Percentiles rank a stretch among this genome's conserved stretches.
These are phyloP conservation scores for Hipposideros larvatus DNA, from an alignment of 2,797 vertebrate genomes.

Conservation along the genomic window DNA sequence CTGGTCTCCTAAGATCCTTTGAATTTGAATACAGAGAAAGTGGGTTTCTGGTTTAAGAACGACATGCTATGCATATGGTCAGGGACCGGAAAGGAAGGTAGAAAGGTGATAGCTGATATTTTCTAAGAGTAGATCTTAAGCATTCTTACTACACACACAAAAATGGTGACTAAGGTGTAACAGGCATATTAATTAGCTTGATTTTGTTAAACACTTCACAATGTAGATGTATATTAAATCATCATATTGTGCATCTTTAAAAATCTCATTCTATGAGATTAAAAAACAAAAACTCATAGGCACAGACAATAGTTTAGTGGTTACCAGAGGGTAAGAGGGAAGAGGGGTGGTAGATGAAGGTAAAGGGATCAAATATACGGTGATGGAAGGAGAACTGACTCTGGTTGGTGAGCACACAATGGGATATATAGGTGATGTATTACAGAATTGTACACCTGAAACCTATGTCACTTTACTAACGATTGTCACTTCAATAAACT, in stretches of 20 bases:
- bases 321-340: no score
- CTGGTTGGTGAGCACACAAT: no score
- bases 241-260: not conserved
- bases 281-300: no score
- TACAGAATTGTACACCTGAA: no score
- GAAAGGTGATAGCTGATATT: not conserved
- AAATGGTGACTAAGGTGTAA: not conserved
- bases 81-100: not conserved
- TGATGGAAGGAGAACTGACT: no score
- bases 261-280: no score
- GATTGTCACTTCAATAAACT: no score
- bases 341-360: no score
- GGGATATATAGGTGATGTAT: no score
- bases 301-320: no score
- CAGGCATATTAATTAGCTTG: not conserved
- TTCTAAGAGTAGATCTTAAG: not conserved
- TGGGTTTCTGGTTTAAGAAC: not conserved
- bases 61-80: not conserved
- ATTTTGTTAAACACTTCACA: not conserved
- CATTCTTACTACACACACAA: not conserved
- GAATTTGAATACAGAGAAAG: not conserved
- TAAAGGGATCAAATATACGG: no score
- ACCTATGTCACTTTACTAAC: no score
- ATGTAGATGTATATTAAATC: not conserved
- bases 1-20: not conserved